Evolutionary conservation across 2,113 vertebrate species (phyloP), one percentile per base, ranked within the genome.

Genomic region (Ailuropoda melanoleuca): DNA sequence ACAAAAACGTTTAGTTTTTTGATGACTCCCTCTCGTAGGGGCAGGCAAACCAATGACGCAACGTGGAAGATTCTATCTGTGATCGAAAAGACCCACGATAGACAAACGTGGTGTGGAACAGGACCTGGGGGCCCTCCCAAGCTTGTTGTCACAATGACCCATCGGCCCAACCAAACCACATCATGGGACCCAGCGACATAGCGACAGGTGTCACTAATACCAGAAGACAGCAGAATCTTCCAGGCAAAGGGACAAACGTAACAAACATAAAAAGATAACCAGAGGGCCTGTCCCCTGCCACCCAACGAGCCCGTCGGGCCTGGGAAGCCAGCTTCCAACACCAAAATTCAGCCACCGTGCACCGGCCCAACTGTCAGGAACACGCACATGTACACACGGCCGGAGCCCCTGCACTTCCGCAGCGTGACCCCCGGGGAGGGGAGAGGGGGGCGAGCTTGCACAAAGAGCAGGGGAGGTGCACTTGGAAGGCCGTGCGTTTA

Each of bases 381-480:
- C 5, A n/a, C 62, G 8, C 39, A 0, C 18, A 2, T 37, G 26
- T 43, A 14, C 11, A 18, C 26, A 6, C 8, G 14, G 70, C 89
- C n/a, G 10, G 62, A 14, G 23, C 24, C 0, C 1, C 92, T 19
- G 11, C 55, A 0, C 64, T 24, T 21, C 17, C 3, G 8, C 50
- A 6, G 26, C 39, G 4, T 4, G 37, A 58, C 14, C 17, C 58
- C 24, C 21, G 21, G 1, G 0, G 19, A 3, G n/a, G 2, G 9
- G 13, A 18, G 19, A 18, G 19, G 55, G 21, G 9, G 9, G 14
- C 1, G 15, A 64, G 29, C 6, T 34, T 19, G 9, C 0, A 1
- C 31, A 19, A 9, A 46, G 3, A 62, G 8, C 23, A 23, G 13
- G 0, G 0, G 21, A 55, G 21, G 8, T 1, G 46, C 8, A 6